Evolutionary conservation across 30 jellyfish, hydroid and myxozoan genomes (phyloP).

Genomic region (Clytia hemisphaerica): DNA sequence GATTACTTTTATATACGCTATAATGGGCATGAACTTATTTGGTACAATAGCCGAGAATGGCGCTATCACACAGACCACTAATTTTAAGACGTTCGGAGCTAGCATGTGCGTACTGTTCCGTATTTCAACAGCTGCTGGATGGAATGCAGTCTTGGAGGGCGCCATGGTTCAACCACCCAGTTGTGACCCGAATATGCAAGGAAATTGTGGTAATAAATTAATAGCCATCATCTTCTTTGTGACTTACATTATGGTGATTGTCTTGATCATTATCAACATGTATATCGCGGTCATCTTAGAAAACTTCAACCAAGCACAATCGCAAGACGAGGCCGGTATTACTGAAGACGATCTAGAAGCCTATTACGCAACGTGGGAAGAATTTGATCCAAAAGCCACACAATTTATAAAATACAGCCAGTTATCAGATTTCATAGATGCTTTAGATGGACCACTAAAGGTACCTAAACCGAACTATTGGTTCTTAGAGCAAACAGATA

Average conservation of each 20-base stretch:
- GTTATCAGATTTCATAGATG: conserved; percentile 79
- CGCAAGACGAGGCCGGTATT: conserved; percentile 97
- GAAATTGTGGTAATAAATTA: conserved; percentile 64
- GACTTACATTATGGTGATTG: conserved; percentile 69
- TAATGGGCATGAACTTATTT: conserved; percentile 87
- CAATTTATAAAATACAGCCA: conserved; percentile 86
- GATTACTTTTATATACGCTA: conserved; percentile 80
- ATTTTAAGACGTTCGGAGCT: conserved; percentile 84
- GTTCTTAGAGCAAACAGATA: conserved; percentile 72
- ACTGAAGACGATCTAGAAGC: conserved; percentile 97
- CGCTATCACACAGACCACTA: conserved; percentile 59
- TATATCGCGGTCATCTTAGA: conserved; percentile 87
- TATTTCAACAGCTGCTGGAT: conserved; percentile 96
- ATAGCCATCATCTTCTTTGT: conserved; percentile 69
- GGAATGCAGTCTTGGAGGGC: conserved; percentile 93
- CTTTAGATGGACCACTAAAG: conserved; percentile 80
- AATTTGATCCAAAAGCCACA: conserved; percentile 95
- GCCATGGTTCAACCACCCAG: conserved; percentile 85
- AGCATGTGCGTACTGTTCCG: conserved; percentile 93
- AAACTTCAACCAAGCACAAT: conserved; percentile 84
- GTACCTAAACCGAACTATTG: conserved; percentile 87
- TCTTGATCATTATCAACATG: conserved; percentile 77
- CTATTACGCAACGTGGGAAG: conserved; percentile 84
- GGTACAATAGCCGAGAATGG: conserved; percentile 61
- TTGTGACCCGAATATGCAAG: conserved; percentile 39